A percentile compares a stretch with the other conserved stretches of the same genome.
These are phyloP conservation scores for Halcyon malimbica DNA, from an alignment of 2,113 vertebrate genomes.

Conservation along the genomic window DNA sequence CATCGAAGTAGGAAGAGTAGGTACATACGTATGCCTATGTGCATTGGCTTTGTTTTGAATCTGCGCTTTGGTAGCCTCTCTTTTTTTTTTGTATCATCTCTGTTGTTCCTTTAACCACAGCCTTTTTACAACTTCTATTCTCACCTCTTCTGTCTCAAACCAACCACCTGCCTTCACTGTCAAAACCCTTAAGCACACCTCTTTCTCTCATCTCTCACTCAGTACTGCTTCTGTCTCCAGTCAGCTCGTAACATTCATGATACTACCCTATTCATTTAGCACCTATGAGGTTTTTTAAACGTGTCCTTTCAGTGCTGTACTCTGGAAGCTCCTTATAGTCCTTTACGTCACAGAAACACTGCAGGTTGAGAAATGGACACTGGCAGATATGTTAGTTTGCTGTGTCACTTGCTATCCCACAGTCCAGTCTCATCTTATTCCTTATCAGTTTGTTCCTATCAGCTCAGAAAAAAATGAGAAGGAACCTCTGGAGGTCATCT, in stretches of 20 bases:
- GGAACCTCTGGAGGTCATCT: not conserved
- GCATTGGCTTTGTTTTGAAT: not conserved
- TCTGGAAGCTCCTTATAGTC: not conserved
- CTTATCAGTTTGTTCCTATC: not conserved
- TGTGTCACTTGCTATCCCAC: not conserved
- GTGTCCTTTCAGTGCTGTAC: not conserved
- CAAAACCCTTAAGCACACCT: not conserved
- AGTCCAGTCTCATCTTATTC: not conserved
- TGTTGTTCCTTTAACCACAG: not conserved
- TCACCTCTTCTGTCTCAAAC: not conserved
- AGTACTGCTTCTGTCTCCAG: not conserved
- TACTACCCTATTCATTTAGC: not conserved
- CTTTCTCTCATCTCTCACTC: not conserved
- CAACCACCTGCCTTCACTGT: not conserved
- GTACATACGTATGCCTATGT: not conserved
- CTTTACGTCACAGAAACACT: not conserved
- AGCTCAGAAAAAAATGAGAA: not conserved
- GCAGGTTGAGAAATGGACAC: not conserved
- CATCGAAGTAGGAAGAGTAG: not conserved
- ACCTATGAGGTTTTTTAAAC: not conserved
- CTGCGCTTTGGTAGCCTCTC: not conserved
- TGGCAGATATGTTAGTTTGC: not conserved
- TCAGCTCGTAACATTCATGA: not conserved
- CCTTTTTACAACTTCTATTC: not conserved
- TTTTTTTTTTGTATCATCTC: not conserved